These are phyloP conservation scores for Motacilla alba DNA, from an alignment of 2,113 vertebrate species.

Conservation along the genomic window DNA sequence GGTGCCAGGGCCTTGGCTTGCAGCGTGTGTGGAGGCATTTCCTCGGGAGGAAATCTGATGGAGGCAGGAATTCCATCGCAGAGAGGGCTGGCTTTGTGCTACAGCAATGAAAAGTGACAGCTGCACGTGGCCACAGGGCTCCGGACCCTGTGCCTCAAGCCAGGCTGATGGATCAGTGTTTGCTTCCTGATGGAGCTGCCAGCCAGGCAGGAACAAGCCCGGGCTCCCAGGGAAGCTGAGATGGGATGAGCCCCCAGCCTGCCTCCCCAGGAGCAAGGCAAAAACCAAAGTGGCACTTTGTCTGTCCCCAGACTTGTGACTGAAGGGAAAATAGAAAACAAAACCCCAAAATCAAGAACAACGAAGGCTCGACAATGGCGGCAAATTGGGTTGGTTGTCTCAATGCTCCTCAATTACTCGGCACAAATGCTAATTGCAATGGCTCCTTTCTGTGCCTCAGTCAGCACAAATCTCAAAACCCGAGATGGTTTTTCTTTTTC, in stretches of 20 bases:
- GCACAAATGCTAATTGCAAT: slow-evolving; percentile 30
- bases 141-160: neutral
- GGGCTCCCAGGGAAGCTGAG: neutral
- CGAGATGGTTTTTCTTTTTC: slow-evolving; percentile 17
- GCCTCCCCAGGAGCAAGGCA: neutral
- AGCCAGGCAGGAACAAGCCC: neutral
- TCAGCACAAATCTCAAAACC: slow-evolving; percentile 58
- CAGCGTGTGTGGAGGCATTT: neutral
- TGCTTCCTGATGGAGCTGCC: neutral
- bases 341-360: neutral
- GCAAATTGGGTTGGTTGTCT: slow-evolving; percentile 38
- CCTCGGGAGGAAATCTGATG: neutral
- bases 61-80: neutral
- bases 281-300: neutral
- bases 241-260: accelerated
- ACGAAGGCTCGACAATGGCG: neutral
- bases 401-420: slow-evolving; percentile 34
- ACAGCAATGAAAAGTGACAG: neutral
- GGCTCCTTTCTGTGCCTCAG: neutral
- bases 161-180: neutral
- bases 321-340: neutral
- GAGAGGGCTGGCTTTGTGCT: neutral
- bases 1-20: neutral
- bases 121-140: accelerated
- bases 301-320: neutral